phyloP scores from a whole-genome alignment of 2,797 vertebrate genomes.

The Dicrostonyx torquatus region DNA sequence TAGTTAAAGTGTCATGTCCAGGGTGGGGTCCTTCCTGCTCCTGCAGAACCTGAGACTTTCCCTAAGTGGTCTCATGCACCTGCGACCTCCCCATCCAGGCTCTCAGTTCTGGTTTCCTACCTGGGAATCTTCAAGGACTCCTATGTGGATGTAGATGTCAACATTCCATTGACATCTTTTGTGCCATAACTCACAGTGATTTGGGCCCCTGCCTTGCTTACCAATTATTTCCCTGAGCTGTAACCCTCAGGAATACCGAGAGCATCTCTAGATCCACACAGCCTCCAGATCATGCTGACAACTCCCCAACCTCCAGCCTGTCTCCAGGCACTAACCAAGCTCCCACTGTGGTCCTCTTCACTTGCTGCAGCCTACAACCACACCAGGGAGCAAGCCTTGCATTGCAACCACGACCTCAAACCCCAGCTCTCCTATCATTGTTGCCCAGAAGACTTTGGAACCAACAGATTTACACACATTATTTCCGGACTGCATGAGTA shows the following conservation, averaged over 20 bases:
- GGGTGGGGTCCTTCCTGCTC: constrained; percentile 79
- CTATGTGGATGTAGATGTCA: constrained; percentile 71
- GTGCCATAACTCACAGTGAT: constrained; percentile 84
- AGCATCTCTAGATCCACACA: neutral
- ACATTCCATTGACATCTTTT: neutral
- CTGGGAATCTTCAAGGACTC: constrained; percentile 83
- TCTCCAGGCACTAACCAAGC: rapidly evolving
- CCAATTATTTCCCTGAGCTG: neutral
- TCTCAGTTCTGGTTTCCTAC: constrained; percentile 84
- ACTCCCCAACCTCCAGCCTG: rapidly evolving
- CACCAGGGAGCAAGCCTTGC: too few relatives aligned
- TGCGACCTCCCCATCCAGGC: constrained; percentile 84
- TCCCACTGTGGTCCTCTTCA: neutral
- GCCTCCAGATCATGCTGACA: rapidly evolving
- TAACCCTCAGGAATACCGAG: neutral
- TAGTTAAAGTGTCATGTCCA: constrained; percentile 84
- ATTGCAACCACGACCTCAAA: neutral
- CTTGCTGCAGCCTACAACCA: neutral
- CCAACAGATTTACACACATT: neutral
- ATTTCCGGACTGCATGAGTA: neutral
- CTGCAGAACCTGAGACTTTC: constrained; percentile 85
- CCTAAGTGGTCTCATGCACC: constrained; percentile 78
- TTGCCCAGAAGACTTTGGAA: neutral
- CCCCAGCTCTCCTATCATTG: neutral
- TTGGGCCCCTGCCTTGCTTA: constrained; percentile 75